Evolutionary conservation across 2,113 vertebrate species (phyloP).

Genomic region (Mus musculus): DNA sequence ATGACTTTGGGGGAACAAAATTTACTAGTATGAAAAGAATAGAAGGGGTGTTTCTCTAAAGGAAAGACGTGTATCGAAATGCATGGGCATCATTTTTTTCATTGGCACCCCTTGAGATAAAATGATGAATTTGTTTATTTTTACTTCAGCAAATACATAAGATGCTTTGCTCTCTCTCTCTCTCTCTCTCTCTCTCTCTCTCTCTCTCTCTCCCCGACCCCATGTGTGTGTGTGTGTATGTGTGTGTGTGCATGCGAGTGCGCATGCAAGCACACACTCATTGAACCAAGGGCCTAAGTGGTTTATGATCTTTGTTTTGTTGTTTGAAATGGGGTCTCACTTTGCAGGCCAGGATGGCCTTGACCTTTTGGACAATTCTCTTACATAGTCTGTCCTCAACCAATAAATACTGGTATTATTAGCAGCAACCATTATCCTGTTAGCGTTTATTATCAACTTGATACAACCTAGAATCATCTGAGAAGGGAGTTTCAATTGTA

Average conservation of each 20-base stretch:
- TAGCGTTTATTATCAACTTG: background rate
- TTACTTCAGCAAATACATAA: background rate
- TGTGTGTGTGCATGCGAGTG: background rate
- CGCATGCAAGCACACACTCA: no score
- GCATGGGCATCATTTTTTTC: background rate
- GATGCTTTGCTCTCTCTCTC: background rate
- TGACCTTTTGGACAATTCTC: background rate
- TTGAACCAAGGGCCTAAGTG: background rate
- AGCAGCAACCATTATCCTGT: background rate
- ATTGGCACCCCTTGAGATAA: background rate
- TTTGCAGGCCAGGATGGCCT: background rate
- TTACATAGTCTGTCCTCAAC: background rate
- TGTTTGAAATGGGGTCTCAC: background rate
- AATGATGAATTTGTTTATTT: conserved; percentile 26
- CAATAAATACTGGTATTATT: background rate
- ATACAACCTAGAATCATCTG: background rate
- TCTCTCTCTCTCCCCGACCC: no score
- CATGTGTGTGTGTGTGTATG: no score
- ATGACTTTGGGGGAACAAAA: background rate
- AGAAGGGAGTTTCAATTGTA: background rate
- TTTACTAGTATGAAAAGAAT: background rate
- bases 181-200: no score
- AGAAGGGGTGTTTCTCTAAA: background rate
- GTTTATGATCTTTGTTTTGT: background rate
- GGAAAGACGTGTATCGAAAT: background rate